Conservation (phyloP, 2,797 vertebrate species). For the Benthosema pterotum region DNA sequence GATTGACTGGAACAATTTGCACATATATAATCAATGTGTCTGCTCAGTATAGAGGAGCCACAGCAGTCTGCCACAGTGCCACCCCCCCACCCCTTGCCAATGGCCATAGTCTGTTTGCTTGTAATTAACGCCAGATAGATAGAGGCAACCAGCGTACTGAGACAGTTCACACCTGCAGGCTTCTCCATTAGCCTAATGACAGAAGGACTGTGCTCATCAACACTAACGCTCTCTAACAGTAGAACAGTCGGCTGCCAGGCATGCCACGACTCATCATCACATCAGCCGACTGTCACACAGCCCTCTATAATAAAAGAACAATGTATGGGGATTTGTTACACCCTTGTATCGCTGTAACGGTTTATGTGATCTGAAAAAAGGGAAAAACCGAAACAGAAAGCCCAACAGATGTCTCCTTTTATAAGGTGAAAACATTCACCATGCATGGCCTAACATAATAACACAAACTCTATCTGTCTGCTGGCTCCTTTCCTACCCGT, state of each 20-base stretch:
- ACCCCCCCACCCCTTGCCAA: background rate
- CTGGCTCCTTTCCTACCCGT: conserved; percentile 18
- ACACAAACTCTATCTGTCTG: conserved; percentile 16
- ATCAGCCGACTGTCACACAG: conserved; percentile 29
- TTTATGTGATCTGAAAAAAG: conserved; percentile 25
- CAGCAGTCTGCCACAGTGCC: conserved; percentile 6
- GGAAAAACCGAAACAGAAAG: background rate
- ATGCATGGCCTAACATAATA: conserved; percentile 5
- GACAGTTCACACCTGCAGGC: conserved; percentile 64
- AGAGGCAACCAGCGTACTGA: conserved; percentile 45
- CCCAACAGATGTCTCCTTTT: background rate
- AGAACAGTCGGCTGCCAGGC: conserved; percentile 40
- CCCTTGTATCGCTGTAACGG: background rate
- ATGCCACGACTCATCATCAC: conserved; percentile 12
- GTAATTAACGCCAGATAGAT: conserved; percentile 50
- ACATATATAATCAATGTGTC: conserved; percentile 45
- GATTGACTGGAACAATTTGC: conserved; percentile 42
- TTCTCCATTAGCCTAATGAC: conserved; percentile 69
- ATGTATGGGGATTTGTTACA: conserved; percentile 12
- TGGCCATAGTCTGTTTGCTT: background rate
- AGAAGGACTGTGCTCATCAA: conserved; percentile 60
- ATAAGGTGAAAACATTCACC: conserved; percentile 13
- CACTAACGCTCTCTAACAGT: conserved; percentile 51
- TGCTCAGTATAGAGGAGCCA: conserved; percentile 28
- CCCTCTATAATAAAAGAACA: conserved; percentile 10